Percentiles rank a stretch among this genome's conserved stretches.
Conservation (phyloP, 2,888 invertebrate genomes). For the Metellina segmentata region DNA sequence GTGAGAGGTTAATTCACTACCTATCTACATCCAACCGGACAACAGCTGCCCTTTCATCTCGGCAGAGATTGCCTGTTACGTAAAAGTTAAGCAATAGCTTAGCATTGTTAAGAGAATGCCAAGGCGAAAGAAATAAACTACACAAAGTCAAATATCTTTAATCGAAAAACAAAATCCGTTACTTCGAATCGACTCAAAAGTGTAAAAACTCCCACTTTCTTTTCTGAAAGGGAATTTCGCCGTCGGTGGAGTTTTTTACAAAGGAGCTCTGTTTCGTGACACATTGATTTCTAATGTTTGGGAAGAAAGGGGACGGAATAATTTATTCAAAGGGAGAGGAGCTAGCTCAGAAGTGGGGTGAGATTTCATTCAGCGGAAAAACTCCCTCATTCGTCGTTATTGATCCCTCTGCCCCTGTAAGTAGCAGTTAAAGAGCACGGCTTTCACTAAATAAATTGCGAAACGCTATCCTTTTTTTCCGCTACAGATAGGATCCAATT, state of each 20-base stretch:
- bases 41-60: too few species aligned
- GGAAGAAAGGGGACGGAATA: slow-evolving; percentile 17
- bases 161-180: not conserved
- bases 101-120: too few species aligned
- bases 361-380: slow-evolving; percentile 14
- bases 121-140: too few species aligned
- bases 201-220: not conserved
- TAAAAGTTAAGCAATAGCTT: too few species aligned
- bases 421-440: too few species aligned
- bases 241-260: not conserved
- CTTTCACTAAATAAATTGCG: slow-evolving; percentile 44
- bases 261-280: slow-evolving; percentile 4
- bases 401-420: slow-evolving; percentile 22
- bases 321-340: slow-evolving; percentile 42
- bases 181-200: not conserved
- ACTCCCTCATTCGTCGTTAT: slow-evolving; percentile 27
- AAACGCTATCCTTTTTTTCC: slow-evolving; percentile 10
- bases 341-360: not conserved
- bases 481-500: slow-evolving; percentile 24
- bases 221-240: not conserved
- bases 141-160: not conserved
- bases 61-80: too few species aligned
- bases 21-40: too few species aligned
- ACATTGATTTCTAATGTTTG: slow-evolving; percentile 44
- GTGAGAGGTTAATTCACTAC: too few species aligned